Evolutionary conservation across 2,113 vertebrate genomes (phyloP).

Genomic region (Circaetus gallicus): DNA sequence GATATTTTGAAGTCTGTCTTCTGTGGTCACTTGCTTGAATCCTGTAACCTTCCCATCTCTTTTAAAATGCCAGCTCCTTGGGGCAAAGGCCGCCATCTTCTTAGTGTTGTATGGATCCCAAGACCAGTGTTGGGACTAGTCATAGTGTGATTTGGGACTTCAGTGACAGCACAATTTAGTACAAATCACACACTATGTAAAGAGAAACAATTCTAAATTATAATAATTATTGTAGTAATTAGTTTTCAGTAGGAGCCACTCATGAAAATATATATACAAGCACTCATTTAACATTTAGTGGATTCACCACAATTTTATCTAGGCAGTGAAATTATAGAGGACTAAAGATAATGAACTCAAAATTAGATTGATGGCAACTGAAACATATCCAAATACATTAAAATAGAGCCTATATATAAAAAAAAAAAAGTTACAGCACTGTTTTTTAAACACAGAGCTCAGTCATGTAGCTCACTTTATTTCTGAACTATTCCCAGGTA

Average conservation of each 20-base stretch:
- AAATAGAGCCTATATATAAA: neutral
- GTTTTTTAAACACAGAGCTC: neutral
- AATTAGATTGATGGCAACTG: neutral
- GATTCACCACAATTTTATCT: neutral
- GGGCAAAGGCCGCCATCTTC: neutral
- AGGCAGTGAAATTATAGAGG: neutral
- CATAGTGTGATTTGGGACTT: neutral
- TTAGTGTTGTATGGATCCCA: neutral
- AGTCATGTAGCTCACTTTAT: neutral
- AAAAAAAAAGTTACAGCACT: neutral
- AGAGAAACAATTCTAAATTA: neutral
- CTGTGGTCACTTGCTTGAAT: neutral
- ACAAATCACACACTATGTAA: neutral
- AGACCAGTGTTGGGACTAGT: neutral
- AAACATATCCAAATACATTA: neutral
- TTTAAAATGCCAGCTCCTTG: neutral
- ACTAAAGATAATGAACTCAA: neutral
- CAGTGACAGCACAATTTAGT: neutral
- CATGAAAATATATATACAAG: neutral
- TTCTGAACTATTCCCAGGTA: neutral
- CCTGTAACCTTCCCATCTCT: neutral
- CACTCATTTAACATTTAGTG: neutral
- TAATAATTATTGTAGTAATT: neutral
- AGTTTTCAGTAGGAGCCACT: neutral
- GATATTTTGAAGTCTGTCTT: neutral